Evolutionary conservation across 2,888 invertebrate species (phyloP).

Genomic region (Siphlonurus alternatus): DNA sequence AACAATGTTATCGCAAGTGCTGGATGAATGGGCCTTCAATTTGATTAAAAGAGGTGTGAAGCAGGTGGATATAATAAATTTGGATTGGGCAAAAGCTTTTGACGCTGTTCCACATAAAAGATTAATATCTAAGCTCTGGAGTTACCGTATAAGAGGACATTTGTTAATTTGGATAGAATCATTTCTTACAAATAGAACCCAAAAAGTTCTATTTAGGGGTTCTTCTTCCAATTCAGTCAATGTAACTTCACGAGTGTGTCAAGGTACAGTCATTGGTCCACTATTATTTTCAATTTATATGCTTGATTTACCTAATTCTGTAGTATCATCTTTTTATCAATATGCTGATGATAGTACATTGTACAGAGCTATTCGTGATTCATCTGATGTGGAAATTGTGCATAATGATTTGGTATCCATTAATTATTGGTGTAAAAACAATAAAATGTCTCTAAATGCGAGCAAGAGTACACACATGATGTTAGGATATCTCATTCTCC

Average conservation of each 20-base stretch:
- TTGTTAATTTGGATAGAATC: background rate
- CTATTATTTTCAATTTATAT: background rate
- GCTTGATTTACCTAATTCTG: background rate
- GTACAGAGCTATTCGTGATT: background rate
- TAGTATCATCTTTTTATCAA: background rate
- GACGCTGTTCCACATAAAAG: background rate
- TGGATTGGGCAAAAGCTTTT: background rate
- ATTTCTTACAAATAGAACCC: background rate
- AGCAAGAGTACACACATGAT: background rate
- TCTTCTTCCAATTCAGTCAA: background rate
- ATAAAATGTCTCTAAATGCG: background rate
- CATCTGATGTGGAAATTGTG: background rate
- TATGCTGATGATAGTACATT: background rate
- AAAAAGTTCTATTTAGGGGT: background rate
- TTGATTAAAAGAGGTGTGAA: background rate
- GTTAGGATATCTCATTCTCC: background rate
- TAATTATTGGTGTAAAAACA: background rate
- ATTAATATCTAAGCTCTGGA: background rate
- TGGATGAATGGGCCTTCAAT: background rate
- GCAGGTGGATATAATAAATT: background rate
- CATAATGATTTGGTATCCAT: background rate
- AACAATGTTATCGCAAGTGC: background rate
- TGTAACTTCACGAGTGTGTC: background rate
- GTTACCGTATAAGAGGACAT: background rate
- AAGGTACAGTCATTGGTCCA: background rate